Conservation (phyloP, 2,888 invertebrate species). For the Hydropsyche betteni region DNA sequence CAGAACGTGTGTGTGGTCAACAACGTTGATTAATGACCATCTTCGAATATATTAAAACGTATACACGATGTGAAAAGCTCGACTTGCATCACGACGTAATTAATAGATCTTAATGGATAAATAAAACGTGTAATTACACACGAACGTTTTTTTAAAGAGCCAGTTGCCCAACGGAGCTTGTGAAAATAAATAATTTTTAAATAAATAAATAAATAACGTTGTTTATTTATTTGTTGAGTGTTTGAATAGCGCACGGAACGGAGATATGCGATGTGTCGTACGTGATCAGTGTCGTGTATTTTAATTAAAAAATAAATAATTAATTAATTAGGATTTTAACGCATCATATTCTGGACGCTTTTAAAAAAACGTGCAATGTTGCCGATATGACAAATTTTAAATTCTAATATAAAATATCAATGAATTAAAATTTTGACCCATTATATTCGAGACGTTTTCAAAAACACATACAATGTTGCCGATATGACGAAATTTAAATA, state of each 20-base stretch:
- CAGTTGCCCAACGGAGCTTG: too few relatives aligned
- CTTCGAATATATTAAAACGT: constrained; percentile 18
- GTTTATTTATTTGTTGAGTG: neutral
- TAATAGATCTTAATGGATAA: constrained; percentile 24
- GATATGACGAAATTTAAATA: neutral
- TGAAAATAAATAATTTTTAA: too few relatives aligned
- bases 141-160: neutral
- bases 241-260: neutral
- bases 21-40: constrained; percentile 25
- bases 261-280: neutral
- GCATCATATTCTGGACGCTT: too few relatives aligned
- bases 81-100: constrained; percentile 26
- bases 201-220: neutral
- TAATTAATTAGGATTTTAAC: too few relatives aligned
- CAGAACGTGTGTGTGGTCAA: constrained; percentile 18
- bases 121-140: constrained; percentile 16
- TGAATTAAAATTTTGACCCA: too few relatives aligned
- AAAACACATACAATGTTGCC: too few relatives aligned
- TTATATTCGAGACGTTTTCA: too few relatives aligned
- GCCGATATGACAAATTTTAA: neutral
- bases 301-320: too few relatives aligned
- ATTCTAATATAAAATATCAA: neutral
- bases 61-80: neutral
- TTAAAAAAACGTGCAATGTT: too few relatives aligned
- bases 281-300: too few relatives aligned